Evolutionary conservation across 37 sponge, comb jelly and placozoan species (phyloP), one percentile per base, ranked within the genome.

Genomic region (Hexactinellida sp.): DNA sequence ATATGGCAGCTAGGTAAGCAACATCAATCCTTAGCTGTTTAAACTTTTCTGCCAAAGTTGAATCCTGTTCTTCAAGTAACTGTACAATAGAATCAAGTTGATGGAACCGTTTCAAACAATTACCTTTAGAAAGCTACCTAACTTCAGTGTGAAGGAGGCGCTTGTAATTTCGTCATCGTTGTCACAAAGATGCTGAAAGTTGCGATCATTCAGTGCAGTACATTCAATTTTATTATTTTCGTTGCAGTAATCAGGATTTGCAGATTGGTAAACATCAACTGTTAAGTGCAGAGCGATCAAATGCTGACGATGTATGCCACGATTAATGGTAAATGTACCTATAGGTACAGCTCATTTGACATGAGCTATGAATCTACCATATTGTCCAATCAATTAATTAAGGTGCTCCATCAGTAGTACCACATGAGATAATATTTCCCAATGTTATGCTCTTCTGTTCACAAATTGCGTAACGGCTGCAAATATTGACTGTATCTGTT

Each of bases 101-200:
- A 63, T 63, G 76, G 76, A 63, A 63, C 34, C 25, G 76, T 63
- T 63, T 63, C 25, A 63, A 63, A 63, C 76, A 63, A 63, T 63
- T 63, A 63, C 76, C 76, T 63, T 63, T 63, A 63, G 76, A 28
- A 63, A 63, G 32, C 30, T 23, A 28, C 76, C 76, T 63, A 63
- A 63, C 76, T 28, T 63, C 76, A 63, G 76, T 63, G 34, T 63
- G 76, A 63, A 63, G 76, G 76, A 63, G 76, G 76, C 76, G 34
- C 13, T 63, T 63, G 76, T 63, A 63, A 21, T 28, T 63, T 63
- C 76, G 34, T 63, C 76, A 63, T 63, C 13, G 76, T 63, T 63
- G 25, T 63, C 34, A 63, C 76, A 63, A 63, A 32, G 21, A 21
- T 63, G 76, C 76, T 63, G 76, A 63, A 63, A 63, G 76, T 21